These are phyloP conservation scores for Prosapia bicincta DNA, from an alignment of 2,888 invertebrate genomes.

Conservation along the genomic window DNA sequence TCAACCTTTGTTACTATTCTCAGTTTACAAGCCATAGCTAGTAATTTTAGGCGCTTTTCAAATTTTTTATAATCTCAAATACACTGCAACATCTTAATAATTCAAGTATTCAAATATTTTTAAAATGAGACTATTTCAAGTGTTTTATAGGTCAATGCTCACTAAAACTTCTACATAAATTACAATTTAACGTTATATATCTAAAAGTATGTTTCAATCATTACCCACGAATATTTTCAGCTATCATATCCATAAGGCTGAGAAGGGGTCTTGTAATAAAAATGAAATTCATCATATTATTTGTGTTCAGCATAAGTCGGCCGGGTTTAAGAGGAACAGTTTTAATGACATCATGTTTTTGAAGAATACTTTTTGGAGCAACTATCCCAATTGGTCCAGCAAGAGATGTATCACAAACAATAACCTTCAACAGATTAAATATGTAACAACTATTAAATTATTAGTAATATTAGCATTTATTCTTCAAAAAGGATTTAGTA, in stretches of 20 bases:
- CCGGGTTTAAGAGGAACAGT: constrained; percentile 74
- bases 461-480: too few relatives aligned
- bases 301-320: constrained; percentile 56
- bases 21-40: too few relatives aligned
- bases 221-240: constrained; percentile 66
- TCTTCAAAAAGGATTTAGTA: too few relatives aligned
- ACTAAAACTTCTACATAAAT: not conserved
- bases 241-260: constrained; percentile 77
- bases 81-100: too few relatives aligned
- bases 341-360: constrained; percentile 79
- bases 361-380: constrained; percentile 71
- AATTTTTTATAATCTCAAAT: too few relatives aligned
- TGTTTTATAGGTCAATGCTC: not conserved
- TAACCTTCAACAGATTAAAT: constrained; percentile 60
- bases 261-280: constrained; percentile 84
- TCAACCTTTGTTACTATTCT: too few relatives aligned
- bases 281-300: constrained; percentile 77
- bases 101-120: too few relatives aligned
- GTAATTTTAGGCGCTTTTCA: too few relatives aligned
- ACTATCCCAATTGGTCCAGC: constrained; percentile 84
- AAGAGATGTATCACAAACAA: constrained; percentile 86
- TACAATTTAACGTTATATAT: not conserved
- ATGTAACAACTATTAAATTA: too few relatives aligned
- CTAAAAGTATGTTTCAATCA: constrained; percentile 18
- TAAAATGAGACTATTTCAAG: too few relatives aligned